Percentiles rank a stretch among this genome's conserved stretches.
phyloP scores from a whole-genome alignment of 92 coral and sea anemone genomes.

The Phenganax stokvisi region DNA sequence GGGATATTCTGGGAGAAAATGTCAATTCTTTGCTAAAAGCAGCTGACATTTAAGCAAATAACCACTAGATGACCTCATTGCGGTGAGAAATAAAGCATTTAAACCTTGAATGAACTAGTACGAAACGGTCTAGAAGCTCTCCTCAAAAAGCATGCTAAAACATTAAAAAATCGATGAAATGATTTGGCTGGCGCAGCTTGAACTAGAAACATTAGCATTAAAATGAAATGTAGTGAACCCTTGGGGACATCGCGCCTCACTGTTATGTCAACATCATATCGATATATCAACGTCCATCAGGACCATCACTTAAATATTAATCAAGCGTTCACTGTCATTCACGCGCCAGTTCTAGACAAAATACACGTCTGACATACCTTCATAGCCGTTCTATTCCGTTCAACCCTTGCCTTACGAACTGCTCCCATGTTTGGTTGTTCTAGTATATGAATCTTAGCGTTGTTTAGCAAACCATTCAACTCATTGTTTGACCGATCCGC shows the following conservation, averaged over 20 bases:
- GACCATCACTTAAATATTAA: conserved; percentile 22
- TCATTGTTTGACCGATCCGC: conserved; percentile 10
- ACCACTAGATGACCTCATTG: not conserved
- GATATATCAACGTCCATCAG: conserved; percentile 20
- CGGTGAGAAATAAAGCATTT: conserved; percentile 16
- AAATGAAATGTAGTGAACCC: not conserved
- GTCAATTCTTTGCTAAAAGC: conserved; percentile 9
- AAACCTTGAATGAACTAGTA: not conserved
- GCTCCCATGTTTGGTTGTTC: conserved; percentile 85
- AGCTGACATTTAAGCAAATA: conserved; percentile 17
- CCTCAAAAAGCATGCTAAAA: not conserved
- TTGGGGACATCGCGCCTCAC: conserved; percentile 6
- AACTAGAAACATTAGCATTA: not conserved
- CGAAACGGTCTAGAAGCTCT: not conserved
- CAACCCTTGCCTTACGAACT: conserved; percentile 59
- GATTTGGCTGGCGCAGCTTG: not conserved
- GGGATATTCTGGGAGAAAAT: conserved; percentile 2
- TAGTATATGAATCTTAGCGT: conserved; percentile 39
- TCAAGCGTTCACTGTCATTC: conserved; percentile 20
- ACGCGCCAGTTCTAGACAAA: conserved; percentile 23
- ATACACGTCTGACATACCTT: conserved; percentile 59
- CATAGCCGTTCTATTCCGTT: conserved; percentile 76
- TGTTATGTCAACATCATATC: conserved; percentile 18
- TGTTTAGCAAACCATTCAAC: conserved; percentile 30
- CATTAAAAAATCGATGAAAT: no score